Conservation (phyloP, 2,797 vertebrate species). For the Phataginus tetradactyla region DNA sequence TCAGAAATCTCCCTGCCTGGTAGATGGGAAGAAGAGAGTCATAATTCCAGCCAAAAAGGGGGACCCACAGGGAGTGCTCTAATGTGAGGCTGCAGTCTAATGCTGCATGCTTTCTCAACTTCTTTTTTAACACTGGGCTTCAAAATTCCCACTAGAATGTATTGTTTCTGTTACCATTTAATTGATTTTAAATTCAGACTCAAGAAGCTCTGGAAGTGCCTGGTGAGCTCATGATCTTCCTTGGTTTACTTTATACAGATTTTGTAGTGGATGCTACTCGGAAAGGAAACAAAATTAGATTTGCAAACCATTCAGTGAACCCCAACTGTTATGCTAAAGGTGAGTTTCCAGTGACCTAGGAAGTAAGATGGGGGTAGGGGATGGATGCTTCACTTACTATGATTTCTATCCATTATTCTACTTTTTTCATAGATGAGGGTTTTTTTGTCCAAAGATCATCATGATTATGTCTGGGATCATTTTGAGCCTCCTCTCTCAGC, state of each 20-base stretch:
- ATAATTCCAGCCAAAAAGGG: neutral
- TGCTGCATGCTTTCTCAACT: neutral
- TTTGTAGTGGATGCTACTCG: slow-evolving; percentile 98
- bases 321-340: slow-evolving; percentile 99
- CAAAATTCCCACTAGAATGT: neutral
- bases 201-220: neutral
- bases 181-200: slow-evolving; percentile 34
- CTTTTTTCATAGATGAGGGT: neutral
- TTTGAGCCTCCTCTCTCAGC: neutral
- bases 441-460: slow-evolving; percentile 41
- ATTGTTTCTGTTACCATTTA: slow-evolving; percentile 8
- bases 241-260: slow-evolving; percentile 86
- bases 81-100: neutral
- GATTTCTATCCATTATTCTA: neutral
- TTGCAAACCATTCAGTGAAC: slow-evolving; percentile 99
- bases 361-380: neutral
- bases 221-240: neutral
- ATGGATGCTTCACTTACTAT: neutral
- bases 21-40: neutral
- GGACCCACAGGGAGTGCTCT: neutral
- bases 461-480: neutral
- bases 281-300: slow-evolving; percentile 99
- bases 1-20: neutral
- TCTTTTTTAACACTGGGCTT: neutral
- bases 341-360: slow-evolving; percentile 75